phyloP scores from a whole-genome alignment of 2,797 vertebrate species.

The Dryobates pubescens region DNA sequence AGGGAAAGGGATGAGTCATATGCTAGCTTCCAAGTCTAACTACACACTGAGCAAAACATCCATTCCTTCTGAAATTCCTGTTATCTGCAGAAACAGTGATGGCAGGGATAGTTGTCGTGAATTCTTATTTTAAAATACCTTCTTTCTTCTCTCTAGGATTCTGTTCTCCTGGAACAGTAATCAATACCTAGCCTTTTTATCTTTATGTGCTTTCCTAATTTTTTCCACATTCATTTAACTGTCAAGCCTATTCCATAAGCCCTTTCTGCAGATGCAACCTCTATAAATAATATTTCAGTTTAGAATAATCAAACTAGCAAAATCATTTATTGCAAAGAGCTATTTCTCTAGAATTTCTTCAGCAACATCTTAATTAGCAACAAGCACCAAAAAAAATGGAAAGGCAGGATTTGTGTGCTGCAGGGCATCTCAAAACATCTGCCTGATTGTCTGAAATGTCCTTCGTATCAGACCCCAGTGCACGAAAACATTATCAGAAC shows the following conservation, averaged over 20 bases:
- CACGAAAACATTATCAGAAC: neutral
- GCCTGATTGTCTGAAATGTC: neutral
- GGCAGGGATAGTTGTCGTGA: neutral
- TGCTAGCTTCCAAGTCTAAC: neutral
- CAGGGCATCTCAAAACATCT: neutral
- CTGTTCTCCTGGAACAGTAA: neutral
- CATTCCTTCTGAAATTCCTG: neutral
- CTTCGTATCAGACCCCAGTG: neutral
- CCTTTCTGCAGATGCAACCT: neutral
- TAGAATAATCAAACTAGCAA: neutral
- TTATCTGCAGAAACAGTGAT: neutral
- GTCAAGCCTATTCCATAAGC: neutral
- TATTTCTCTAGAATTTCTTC: neutral
- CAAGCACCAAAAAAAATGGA: neutral
- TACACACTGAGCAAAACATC: neutral
- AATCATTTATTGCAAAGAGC: neutral
- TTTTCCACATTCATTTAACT: neutral
- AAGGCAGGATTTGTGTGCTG: neutral
- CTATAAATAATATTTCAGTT: neutral
- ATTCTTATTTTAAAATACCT: neutral
- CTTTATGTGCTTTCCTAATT: neutral
- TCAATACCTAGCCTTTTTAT: neutral
- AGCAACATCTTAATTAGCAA: neutral
- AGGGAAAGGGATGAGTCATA: neutral
- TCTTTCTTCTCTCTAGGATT: neutral